Conservation (phyloP, 2,888 invertebrate genomes). For the Panopea generosa region DNA sequence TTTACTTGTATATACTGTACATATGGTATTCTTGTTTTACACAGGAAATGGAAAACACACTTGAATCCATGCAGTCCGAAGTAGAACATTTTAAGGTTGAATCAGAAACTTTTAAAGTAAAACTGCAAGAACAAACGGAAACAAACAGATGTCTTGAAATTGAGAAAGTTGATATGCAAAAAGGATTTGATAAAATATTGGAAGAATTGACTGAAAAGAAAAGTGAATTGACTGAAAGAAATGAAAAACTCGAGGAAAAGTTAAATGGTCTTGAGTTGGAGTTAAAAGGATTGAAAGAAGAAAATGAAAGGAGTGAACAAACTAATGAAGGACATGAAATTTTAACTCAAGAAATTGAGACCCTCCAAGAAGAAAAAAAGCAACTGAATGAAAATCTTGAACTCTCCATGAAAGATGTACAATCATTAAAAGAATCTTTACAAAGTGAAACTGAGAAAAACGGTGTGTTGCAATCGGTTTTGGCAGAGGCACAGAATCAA, state of each 20-base stretch:
- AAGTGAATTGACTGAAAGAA: no score
- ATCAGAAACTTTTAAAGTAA: conserved; percentile 27
- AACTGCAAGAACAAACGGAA: conserved; percentile 42
- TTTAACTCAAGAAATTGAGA: conserved; percentile 12
- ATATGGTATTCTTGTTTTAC: no score
- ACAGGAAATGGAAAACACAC: conserved; percentile 19
- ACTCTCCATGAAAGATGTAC: not conserved
- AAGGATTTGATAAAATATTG: not conserved
- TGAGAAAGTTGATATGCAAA: conserved; percentile 46
- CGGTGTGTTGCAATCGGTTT: conserved; percentile 52
- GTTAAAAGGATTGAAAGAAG: no score
- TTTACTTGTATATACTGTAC: no score
- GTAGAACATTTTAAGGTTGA: conserved; percentile 42
- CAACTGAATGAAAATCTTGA: conserved; percentile 17
- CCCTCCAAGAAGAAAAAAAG: conserved; percentile 32
- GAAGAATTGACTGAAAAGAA: not conserved
- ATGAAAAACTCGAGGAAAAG: conserved; percentile 22
- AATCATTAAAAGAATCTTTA: conserved; percentile 19
- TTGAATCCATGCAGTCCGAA: conserved; percentile 27
- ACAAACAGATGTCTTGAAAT: conserved; percentile 33
- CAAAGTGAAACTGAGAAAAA: conserved; percentile 43
- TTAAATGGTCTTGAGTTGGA: conserved; percentile 12
- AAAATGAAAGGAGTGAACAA: no score
- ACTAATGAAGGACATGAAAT: conserved; percentile 27
- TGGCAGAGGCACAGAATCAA: conserved; percentile 58